A percentile compares a stretch with the other conserved stretches of the same genome.
These are phyloP conservation scores for Zophobas morio DNA, from an alignment of 1,140 invertebrate genomes.

Conservation along the genomic window DNA sequence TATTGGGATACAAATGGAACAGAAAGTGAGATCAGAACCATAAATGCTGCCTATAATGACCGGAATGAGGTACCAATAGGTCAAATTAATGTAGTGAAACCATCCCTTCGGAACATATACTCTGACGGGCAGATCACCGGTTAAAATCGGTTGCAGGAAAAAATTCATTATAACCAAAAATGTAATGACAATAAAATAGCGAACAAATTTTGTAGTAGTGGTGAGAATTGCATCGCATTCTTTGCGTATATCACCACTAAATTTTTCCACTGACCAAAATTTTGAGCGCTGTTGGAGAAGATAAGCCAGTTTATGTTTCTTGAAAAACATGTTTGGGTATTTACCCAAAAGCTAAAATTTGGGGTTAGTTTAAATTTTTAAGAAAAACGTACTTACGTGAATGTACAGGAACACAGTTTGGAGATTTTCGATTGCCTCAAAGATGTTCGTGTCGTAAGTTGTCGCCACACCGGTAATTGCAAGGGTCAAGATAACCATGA, in stretches of 20 bases:
- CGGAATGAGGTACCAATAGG: conserved; percentile 2
- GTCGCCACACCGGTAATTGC: background rate
- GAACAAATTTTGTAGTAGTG: conserved; percentile 4
- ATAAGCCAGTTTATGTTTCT: background rate
- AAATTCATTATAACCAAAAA: conserved; percentile 12
- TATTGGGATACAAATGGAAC: conserved; percentile 13
- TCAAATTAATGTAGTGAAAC: conserved; percentile 13
- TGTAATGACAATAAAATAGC: conserved; percentile 8
- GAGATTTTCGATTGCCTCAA: conserved; percentile 9
- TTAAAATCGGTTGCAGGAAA: conserved; percentile 21
- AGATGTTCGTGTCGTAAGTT: background rate
- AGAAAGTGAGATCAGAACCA: conserved; percentile 7
- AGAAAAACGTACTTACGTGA: conserved; percentile 3
- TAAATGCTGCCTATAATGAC: conserved; percentile 19
- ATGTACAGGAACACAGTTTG: conserved; percentile 28
- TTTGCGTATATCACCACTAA: background rate
- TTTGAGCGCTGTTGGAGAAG: background rate
- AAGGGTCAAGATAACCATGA: background rate
- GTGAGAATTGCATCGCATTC: background rate
- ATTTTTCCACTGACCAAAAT: background rate
- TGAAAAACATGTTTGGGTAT: conserved; percentile 4
- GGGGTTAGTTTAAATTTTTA: background rate
- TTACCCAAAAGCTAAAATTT: conserved; percentile 6
- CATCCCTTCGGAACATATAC: conserved; percentile 7
- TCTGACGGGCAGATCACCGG: conserved; percentile 7